Evolutionary conservation across 2,797 vertebrate genomes (phyloP).

Genomic region (Coracias cyanogaster): DNA sequence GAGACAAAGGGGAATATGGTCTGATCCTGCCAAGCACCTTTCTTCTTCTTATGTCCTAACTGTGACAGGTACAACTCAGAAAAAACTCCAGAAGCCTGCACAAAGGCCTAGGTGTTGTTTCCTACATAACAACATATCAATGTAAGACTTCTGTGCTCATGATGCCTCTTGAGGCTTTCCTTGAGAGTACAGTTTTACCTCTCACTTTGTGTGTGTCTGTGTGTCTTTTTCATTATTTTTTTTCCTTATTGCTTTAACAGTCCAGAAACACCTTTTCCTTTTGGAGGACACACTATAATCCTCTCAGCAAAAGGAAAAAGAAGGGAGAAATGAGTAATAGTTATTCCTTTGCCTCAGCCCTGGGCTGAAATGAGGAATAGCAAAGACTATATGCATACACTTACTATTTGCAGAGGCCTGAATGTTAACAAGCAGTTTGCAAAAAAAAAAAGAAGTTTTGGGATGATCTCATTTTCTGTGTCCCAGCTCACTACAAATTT

Average conservation of each 20-base stretch:
- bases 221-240: neutral
- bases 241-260: neutral
- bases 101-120: neutral
- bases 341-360: neutral
- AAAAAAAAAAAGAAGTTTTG: neutral
- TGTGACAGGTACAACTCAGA: neutral
- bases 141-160: neutral
- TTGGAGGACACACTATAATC: neutral
- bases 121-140: neutral
- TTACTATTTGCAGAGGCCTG: neutral
- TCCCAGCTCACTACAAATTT: slow-evolving; percentile 8
- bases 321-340: neutral
- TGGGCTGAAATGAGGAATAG: neutral
- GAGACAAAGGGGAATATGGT: neutral
- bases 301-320: neutral
- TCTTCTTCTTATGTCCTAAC: neutral
- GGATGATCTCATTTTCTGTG: neutral
- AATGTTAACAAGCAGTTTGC: neutral
- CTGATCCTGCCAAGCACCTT: neutral
- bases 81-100: neutral
- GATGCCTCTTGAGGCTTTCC: neutral
- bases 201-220: neutral
- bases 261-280: neutral
- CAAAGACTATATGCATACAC: neutral
- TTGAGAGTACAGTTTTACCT: neutral